These are phyloP conservation scores for Emydoidea blandingii DNA, from an alignment of 2,797 vertebrate species.

Conservation along the genomic window DNA sequence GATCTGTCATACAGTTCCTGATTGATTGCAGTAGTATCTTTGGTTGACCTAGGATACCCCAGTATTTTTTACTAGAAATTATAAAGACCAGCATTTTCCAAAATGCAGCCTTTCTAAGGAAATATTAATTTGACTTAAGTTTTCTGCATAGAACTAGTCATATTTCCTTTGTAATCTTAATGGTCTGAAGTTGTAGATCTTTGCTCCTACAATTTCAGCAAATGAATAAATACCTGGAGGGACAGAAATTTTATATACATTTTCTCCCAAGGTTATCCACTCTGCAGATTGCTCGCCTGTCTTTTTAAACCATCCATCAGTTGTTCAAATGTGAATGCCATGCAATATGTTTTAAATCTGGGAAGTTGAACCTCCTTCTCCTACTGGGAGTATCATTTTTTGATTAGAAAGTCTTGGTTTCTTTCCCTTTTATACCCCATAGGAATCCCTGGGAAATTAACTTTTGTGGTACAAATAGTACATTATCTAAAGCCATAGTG, in stretches of 20 bases:
- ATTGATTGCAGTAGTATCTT: background rate
- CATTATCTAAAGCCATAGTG: background rate
- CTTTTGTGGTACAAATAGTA: conserved; percentile 11
- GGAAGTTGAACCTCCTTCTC: conserved; percentile 57
- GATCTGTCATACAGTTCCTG: background rate
- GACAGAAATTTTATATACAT: conserved; percentile 52
- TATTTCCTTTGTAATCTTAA: background rate
- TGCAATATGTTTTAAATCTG: conserved; percentile 67
- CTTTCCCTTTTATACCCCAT: background rate
- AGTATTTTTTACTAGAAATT: background rate
- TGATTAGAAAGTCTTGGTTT: conserved; percentile 27
- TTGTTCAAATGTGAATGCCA: conserved; percentile 64
- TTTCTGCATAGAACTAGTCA: background rate
- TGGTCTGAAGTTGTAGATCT: conserved; percentile 20
- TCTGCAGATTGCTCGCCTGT: conserved; percentile 57
- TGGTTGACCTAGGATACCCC: background rate
- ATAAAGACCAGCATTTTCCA: background rate
- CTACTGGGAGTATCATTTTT: conserved; percentile 62
- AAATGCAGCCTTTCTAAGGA: background rate
- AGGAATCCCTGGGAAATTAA: conserved; percentile 9
- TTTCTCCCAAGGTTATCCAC: conserved; percentile 30
- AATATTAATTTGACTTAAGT: background rate
- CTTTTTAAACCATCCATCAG: conserved; percentile 52
- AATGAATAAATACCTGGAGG: conserved; percentile 47
- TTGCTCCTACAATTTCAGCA: conserved; percentile 34